Percentiles rank a stretch among this genome's conserved stretches.
Evolutionary conservation across 2,888 invertebrate species (phyloP).

Genomic region (Lomographa bimaculata): DNA sequence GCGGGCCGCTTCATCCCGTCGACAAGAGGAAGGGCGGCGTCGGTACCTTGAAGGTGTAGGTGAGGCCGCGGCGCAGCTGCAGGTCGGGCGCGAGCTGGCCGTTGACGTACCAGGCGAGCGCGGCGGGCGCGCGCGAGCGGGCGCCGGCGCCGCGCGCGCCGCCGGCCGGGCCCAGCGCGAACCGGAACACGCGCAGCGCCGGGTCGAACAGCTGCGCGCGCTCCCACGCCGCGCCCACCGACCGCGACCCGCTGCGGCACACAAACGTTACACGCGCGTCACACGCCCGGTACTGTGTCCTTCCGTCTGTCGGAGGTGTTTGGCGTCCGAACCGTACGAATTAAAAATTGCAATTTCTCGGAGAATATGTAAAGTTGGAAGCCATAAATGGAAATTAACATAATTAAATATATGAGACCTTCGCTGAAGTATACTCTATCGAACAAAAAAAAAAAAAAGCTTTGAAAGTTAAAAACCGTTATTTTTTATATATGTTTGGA

Average conservation of each 20-base stretch:
- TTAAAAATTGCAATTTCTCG: too few relatives aligned
- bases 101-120: constrained; percentile 96
- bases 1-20: too few relatives aligned
- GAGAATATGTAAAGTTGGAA: too few relatives aligned
- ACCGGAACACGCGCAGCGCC: constrained; percentile 90
- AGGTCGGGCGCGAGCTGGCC: constrained; percentile 94
- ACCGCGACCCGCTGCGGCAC: constrained; percentile 33
- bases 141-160: constrained; percentile 88
- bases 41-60: constrained; percentile 93
- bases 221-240: constrained; percentile 79
- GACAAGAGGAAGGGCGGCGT: constrained; percentile 88
- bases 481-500: too few relatives aligned
- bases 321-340: too few relatives aligned
- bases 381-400: too few relatives aligned
- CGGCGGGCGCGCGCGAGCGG: constrained; percentile 82
- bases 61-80: constrained; percentile 92
- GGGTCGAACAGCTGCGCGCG: constrained; percentile 86
- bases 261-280: neutral
- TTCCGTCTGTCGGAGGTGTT: too few relatives aligned
- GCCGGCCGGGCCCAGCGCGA: constrained; percentile 93
- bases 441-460: too few relatives aligned
- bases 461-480: too few relatives aligned
- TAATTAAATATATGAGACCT: too few relatives aligned
- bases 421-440: too few relatives aligned
- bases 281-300: too few relatives aligned